These are phyloP conservation scores for Carabus problematicus DNA, from an alignment of 2,888 invertebrate species.

Conservation along the genomic window DNA sequence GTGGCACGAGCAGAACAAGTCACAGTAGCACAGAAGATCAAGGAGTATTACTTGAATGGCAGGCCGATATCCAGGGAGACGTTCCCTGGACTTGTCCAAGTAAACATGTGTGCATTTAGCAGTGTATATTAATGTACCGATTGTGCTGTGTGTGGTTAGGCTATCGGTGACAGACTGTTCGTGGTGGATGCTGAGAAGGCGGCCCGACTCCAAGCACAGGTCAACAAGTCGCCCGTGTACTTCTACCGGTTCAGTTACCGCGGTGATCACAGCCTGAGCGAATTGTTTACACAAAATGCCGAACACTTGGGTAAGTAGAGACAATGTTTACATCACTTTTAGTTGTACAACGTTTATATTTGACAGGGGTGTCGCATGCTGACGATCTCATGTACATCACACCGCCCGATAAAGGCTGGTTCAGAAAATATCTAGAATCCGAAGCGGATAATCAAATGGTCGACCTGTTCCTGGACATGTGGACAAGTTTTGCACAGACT, in stretches of 20 bases:
- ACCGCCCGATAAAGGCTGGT: conserved; percentile 49
- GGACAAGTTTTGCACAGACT: conserved; percentile 65
- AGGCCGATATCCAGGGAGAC: conserved; percentile 51
- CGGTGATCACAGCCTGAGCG: conserved; percentile 65
- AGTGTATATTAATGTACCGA: not conserved
- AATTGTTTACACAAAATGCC: conserved; percentile 61
- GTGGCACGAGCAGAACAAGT: conserved; percentile 47
- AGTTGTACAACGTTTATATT: no score
- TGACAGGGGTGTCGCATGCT: conserved; percentile 65
- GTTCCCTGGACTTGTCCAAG: conserved; percentile 50
- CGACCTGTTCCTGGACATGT: conserved; percentile 61
- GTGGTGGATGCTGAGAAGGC: conserved; percentile 66
- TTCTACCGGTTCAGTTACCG: conserved; percentile 70
- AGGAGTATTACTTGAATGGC: conserved; percentile 54
- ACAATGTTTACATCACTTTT: no score
- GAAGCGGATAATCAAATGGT: conserved; percentile 61
- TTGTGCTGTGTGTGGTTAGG: conserved; percentile 53
- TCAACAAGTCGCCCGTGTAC: conserved; percentile 68
- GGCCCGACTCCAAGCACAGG: conserved; percentile 65
- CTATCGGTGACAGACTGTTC: conserved; percentile 73
- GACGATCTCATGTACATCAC: conserved; percentile 64
- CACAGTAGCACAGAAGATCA: conserved; percentile 52
- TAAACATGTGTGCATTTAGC: conserved; percentile 41
- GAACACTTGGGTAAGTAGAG: conserved; percentile 67
- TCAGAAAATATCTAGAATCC: conserved; percentile 51